A percentile compares a stretch with the other conserved stretches of the same genome.
These are phyloP conservation scores for Rhinichthys klamathensis DNA, from an alignment of 2,113 vertebrate genomes.

Conservation along the genomic window DNA sequence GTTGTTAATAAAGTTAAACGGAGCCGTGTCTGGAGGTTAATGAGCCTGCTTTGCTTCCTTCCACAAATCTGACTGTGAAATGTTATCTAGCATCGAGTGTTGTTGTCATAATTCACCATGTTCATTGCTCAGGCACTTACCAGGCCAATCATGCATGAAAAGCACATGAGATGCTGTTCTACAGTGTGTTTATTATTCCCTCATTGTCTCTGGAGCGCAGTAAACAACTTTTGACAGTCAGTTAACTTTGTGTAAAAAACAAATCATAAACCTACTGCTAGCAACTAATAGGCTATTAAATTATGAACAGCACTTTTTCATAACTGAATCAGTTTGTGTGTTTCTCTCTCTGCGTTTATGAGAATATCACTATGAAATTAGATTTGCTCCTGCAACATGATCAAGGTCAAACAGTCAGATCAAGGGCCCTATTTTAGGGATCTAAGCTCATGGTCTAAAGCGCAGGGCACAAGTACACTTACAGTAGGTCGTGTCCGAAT, in stretches of 20 bases:
- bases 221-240: conserved; percentile 37
- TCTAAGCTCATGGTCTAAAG: neutral
- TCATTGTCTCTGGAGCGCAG: neutral
- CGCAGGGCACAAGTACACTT: too few relatives aligned
- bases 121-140: conserved; percentile 32
- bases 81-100: conserved; percentile 12
- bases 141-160: conserved; percentile 26
- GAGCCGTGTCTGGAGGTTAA: conserved; percentile 22
- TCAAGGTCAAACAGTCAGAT: conserved; percentile 7
- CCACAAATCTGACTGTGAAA: conserved; percentile 27
- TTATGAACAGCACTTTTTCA: conserved; percentile 11
- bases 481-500: too few relatives aligned
- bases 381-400: neutral
- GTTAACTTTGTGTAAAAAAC: conserved; percentile 34
- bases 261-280: conserved; percentile 17
- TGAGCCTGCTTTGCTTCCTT: conserved; percentile 23
- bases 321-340: neutral
- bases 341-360: neutral
- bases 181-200: conserved; percentile 10
- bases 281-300: conserved; percentile 34
- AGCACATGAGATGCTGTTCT: conserved; percentile 2
- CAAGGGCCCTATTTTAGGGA: neutral
- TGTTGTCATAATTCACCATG: conserved; percentile 40
- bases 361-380: conserved; percentile 9
- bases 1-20: conserved; percentile 34